Percentiles rank a stretch among this genome's conserved stretches.
Evolutionary conservation across 2,113 vertebrate species (phyloP).

Genomic region (Hylia prasina): DNA sequence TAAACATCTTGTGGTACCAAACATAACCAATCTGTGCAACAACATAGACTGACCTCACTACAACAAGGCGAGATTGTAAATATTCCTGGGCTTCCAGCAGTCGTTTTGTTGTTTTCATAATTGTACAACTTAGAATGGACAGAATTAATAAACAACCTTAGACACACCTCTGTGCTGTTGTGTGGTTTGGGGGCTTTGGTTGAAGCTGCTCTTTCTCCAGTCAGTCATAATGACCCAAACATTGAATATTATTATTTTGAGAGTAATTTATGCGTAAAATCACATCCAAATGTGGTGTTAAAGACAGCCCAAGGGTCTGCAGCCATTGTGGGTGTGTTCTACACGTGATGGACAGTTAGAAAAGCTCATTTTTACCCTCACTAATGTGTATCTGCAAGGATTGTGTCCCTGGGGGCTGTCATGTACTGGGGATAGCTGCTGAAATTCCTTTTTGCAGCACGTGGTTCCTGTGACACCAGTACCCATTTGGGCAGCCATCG

Average conservation of each 20-base stretch:
- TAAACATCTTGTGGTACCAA: constrained; percentile 88
- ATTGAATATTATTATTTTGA: neutral
- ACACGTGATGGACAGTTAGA: rapidly evolving
- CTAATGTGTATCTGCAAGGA: neutral
- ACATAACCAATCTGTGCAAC: constrained; percentile 72
- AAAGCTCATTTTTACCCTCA: neutral
- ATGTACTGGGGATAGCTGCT: neutral
- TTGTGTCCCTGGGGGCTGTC: neutral
- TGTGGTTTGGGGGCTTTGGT: neutral
- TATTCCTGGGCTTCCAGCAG: constrained; percentile 92
- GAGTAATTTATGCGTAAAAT: neutral
- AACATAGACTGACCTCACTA: constrained; percentile 84
- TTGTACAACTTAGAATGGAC: constrained; percentile 82
- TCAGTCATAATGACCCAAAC: neutral
- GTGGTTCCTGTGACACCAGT: neutral
- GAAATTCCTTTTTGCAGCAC: neutral
- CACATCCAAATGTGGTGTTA: neutral
- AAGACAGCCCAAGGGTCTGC: neutral
- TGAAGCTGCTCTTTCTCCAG: neutral
- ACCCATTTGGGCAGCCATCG: neutral
- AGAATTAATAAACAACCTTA: constrained; percentile 84
- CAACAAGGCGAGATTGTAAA: constrained; percentile 82
- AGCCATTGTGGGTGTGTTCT: neutral
- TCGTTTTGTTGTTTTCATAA: constrained; percentile 92
- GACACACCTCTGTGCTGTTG: neutral